Evolutionary conservation across 2,797 vertebrate genomes (phyloP), one percentile per base, ranked within the genome.

Genomic region (Malacoctenus gilli): DNA sequence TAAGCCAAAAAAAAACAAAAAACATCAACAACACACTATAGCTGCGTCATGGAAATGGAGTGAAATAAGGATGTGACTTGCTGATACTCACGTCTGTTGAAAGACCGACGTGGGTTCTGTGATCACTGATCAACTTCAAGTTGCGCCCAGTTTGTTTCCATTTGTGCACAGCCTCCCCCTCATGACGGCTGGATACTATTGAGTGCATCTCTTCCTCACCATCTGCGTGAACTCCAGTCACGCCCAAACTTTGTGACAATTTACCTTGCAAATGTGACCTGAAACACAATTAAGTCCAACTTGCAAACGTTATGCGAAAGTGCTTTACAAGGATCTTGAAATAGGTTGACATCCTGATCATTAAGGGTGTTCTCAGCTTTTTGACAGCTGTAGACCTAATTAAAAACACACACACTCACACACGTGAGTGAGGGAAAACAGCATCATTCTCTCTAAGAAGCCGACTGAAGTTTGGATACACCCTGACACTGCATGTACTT

Each of bases 1-100:
- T 79, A 86, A 87, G 72, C 77, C 77, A 72, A 76, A 72, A 70
- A 79, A 72, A 80, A 60, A 57, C 44, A 41, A 20, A 36, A 21
- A 9, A 13, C 42, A 6, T 28, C 9, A 28, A 5, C 41, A n/a
- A 59, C 59, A 42, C 53, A 28, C 18, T 30, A 59, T 25, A 58
- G 44, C 31, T 0, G 2, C 51, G 38, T 54, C 53, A 71, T 53
- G 66, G 22, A 56, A 64, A 49, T 12, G n/a, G n/a, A 13, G 38
- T 54, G 59, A 63, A 63, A 63, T 4, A 0, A 51, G 59, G 40
- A 53, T 1, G 2, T 62, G n/a, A n/a, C n/a, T n/a, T n/a, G n/a
- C n/a, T n/a, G n/a, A n/a, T n/a, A n/a, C n/a, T n/a, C n/a, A n/a
- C n/a, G n/a, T n/a, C n/a, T n/a, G n/a, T n/a, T n/a, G 19, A 16